Evolutionary conservation across 2,113 vertebrate species (phyloP).

Genomic region (Loxodonta africana): DNA sequence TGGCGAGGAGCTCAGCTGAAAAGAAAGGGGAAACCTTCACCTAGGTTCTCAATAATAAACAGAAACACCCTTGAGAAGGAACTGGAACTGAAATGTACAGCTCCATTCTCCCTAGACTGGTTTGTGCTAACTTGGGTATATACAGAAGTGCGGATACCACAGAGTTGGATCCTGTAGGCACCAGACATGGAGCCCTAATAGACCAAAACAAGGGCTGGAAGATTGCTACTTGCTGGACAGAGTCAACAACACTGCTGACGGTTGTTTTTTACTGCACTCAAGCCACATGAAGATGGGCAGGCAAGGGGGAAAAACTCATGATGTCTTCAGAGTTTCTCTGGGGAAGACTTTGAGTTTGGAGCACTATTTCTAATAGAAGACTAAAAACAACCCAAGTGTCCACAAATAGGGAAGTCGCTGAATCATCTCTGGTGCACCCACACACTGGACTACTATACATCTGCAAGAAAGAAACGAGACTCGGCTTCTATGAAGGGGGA

Average conservation of each 20-base stretch:
- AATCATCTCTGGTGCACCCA: neutral
- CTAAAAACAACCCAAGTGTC: neutral
- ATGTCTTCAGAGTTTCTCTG: neutral
- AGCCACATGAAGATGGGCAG: neutral
- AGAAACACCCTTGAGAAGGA: constrained; percentile 46
- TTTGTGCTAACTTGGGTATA: neutral
- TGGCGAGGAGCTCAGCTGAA: constrained; percentile 96
- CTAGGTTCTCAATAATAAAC: constrained; percentile 4
- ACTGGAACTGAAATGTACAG: neutral
- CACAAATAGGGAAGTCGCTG: neutral
- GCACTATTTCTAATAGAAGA: neutral
- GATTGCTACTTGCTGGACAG: neutral
- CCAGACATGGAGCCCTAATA: neutral
- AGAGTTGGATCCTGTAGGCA: neutral
- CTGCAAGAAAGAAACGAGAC: neutral
- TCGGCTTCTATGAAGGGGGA: no score
- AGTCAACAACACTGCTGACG: neutral
- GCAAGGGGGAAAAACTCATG: neutral
- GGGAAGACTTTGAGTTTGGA: constrained; percentile 18
- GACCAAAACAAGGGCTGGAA: neutral
- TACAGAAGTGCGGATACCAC: neutral
- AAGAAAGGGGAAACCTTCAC: constrained; percentile 51
- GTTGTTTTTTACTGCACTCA: neutral
- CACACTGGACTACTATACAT: neutral
- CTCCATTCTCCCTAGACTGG: neutral